phyloP scores from a whole-genome alignment of 1,140 invertebrate species.

The Lerema accius region DNA sequence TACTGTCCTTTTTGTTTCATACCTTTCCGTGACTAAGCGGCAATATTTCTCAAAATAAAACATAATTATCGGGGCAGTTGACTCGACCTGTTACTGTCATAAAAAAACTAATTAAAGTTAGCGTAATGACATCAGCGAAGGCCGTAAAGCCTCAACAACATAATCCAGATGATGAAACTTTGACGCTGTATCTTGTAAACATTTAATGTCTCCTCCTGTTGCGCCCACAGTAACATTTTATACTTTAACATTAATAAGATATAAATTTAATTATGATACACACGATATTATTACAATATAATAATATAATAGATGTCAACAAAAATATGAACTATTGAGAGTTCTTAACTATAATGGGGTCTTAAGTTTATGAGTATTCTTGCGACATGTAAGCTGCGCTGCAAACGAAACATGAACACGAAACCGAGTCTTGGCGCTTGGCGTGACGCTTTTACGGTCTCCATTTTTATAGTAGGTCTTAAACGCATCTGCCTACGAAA shows the following conservation, averaged over 20 bases:
- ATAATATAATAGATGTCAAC: too few species aligned
- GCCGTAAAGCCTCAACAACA: conserved; percentile 26
- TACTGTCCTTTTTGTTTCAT: too few species aligned
- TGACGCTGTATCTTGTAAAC: conserved; percentile 11
- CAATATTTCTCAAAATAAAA: conserved; percentile 1
- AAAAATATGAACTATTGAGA: too few species aligned
- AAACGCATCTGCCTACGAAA: conserved; percentile 33
- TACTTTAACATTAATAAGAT: too few species aligned
- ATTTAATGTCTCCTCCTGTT: conserved; percentile 27
- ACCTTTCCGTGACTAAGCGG: too few species aligned
- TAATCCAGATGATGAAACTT: conserved; percentile 30
- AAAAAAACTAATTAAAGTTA: conserved; percentile 33
- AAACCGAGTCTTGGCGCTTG: conserved; percentile 1
- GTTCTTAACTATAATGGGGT: too few species aligned
- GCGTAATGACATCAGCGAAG: conserved; percentile 20
- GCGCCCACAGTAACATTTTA: conserved; percentile 8
- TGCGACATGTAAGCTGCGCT: too few species aligned
- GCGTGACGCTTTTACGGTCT: conserved; percentile 10
- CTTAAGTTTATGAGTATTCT: too few species aligned
- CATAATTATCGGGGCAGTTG: neutral
- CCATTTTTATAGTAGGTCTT: conserved; percentile 30
- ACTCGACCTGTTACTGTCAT: conserved; percentile 27
- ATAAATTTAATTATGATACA: too few species aligned
- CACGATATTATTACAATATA: too few species aligned
- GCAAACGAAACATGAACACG: too few species aligned